Base-by-base conservation (phyloP, 2,797 vertebrate genomes). In the Gallinago nigripennis region DNA sequence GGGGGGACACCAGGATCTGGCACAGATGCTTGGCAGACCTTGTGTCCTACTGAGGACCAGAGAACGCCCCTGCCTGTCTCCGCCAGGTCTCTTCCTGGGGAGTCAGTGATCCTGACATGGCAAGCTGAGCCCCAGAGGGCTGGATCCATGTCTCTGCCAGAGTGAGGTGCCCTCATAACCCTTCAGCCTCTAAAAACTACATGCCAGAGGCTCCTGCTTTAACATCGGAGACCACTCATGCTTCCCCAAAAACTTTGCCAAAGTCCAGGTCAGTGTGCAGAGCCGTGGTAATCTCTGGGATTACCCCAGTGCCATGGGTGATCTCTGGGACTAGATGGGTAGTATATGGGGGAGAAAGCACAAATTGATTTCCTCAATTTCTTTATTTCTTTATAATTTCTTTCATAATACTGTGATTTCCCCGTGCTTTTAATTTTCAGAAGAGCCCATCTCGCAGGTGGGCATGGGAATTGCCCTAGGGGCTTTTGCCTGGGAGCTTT, bases 31-130 rank as follows among this genome's bases (percentile, higher is more conserved):
- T 72, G 4, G 8, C 56, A 70, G 46, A 13, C 39, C 41, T 56
- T 1, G 0, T 14, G 33, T 57, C 57, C 35, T 48, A 18, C 24
- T 1, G 2, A 46, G 53, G 20, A 45, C 3, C 11, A 19, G 41
- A 66, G 63, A 48, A 5, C 16, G 16, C 6, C n/a, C 4, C 18
- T 54, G 15, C 30, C 50, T 3, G 5, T 41, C 41, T 56, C 58
- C 21, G 27, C 33, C 31, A 65, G 50, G 18, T 24, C 27, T 20
- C 12, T 57, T 77, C 19, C 12, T 6, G 7, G 51, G 9, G 28
- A 53, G 21, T 0, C 7, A 9, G 27, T 3, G 18, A 51, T 31
- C 12, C 35, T 2, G 4, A 23, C 33, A 12, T 0, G 0, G 21
- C 37, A 41, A 33, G 31, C 46, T 68, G 64, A 80, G 56, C 24